Evolutionary conservation across 2,797 vertebrate species (phyloP).

Genomic region (Eulemur coronatus): DNA sequence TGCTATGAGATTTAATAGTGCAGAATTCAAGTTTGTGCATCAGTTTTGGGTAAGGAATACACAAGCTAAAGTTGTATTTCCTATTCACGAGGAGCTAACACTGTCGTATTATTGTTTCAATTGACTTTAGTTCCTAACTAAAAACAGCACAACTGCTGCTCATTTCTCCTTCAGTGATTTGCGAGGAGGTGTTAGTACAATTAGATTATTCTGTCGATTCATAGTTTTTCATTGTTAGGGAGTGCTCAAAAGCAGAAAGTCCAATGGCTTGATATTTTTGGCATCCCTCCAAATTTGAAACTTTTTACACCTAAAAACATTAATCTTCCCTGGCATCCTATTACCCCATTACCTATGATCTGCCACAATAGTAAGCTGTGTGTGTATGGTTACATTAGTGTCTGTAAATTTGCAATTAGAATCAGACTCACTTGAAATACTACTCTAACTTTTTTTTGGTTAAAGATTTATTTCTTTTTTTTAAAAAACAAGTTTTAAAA

Average conservation of each 20-base stretch:
- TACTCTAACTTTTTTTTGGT: not conserved
- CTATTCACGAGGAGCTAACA: not conserved
- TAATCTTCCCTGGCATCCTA: not conserved
- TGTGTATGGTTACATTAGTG: not conserved
- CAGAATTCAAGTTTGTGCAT: not conserved
- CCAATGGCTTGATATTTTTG: slow-evolving; percentile 34
- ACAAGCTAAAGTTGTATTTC: not conserved
- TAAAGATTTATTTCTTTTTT: slow-evolving; percentile 15
- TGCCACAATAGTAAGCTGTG: slow-evolving; percentile 44
- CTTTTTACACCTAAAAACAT: slow-evolving; percentile 40
- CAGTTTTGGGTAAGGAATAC: not conserved
- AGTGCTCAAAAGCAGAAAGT: slow-evolving; percentile 57
- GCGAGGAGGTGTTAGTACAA: slow-evolving; percentile 47
- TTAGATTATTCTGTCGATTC: slow-evolving; percentile 47
- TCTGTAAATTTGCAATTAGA: slow-evolving; percentile 42
- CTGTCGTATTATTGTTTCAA: not conserved
- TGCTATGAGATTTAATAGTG: not conserved
- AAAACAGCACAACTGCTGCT: not conserved
- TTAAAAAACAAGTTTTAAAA: not conserved
- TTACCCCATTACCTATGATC: slow-evolving; percentile 11
- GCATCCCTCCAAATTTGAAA: slow-evolving; percentile 56
- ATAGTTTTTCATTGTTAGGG: slow-evolving; percentile 30
- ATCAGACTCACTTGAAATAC: not conserved
- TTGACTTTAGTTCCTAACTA: not conserved
- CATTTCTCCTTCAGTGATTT: slow-evolving; percentile 46